Evolutionary conservation across 2,797 vertebrate species (phyloP).

Genomic region (Phoebastria nigripes): DNA sequence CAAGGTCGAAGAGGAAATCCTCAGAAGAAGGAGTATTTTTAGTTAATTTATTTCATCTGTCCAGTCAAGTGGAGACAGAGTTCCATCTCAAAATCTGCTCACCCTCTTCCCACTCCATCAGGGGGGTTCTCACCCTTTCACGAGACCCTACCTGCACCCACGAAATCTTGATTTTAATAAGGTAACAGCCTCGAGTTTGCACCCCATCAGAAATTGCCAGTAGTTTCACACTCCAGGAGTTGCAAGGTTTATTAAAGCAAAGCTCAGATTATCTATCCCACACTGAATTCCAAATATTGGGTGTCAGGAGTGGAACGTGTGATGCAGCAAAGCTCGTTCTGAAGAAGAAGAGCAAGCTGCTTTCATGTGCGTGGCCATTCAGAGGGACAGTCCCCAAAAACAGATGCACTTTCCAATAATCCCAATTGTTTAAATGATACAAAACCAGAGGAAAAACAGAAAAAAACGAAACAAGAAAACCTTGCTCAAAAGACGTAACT

Average conservation of each 20-base stretch:
- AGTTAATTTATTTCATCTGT: not conserved
- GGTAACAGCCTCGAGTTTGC: not conserved
- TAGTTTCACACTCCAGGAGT: not conserved
- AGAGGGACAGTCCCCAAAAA: not conserved
- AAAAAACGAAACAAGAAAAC: not conserved
- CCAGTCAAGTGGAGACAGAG: not conserved
- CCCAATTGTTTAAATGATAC: rapidly evolving
- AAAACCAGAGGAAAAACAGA: not conserved
- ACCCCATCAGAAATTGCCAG: not conserved
- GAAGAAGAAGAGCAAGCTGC: not conserved
- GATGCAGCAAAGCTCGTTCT: not conserved
- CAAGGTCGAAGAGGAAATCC: not conserved
- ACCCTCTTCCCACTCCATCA: not conserved
- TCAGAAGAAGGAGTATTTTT: not conserved
- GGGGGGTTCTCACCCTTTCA: not conserved
- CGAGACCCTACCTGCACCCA: rapidly evolving
- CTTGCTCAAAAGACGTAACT: not conserved
- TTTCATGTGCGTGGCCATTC: rapidly evolving
- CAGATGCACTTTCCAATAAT: not conserved
- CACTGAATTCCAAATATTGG: not conserved
- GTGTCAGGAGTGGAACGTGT: rapidly evolving
- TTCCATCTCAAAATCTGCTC: not conserved
- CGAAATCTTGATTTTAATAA: not conserved
- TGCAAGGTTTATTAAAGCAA: not conserved
- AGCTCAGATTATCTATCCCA: not conserved